Evolutionary conservation across 2,888 invertebrate species (phyloP), one percentile per base, ranked within the genome.

Genomic region (Meandrusa payeni): DNA sequence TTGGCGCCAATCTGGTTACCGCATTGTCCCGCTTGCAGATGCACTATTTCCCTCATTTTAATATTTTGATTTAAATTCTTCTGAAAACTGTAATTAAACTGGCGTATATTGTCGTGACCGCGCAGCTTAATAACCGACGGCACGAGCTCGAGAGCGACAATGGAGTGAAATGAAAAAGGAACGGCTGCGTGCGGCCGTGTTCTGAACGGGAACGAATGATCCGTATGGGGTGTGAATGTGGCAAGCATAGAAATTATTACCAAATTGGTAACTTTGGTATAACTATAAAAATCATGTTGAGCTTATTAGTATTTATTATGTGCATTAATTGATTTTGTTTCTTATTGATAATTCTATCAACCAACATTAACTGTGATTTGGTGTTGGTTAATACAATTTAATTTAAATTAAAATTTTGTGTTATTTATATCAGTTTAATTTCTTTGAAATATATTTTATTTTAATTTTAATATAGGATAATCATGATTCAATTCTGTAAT

Each of bases 21-120:
- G 86, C 94, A 95, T 82, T 95, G 94, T 62, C 94, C 94, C 53
- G 93, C 94, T 75, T 95, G 94, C 41, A 94, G 90, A 65, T 94
- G 94, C 68, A 95, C 93, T 67, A 95, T 95, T 89, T 95, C 94
- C 86, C 94, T 91, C 94, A 95, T 94, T 10, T 24, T 33, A 57
- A 77, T 61, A 45, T 64, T 54, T 56, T 50, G 62, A 51, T 58
- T 61, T 61, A 53, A 62, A 61, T 48, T 52, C 55, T 51, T 58
- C 45, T 44, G 44, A 48, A 47, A 37, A 52, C 49, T 47, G 13
- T 15, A 27, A 24, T 26, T 28, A 40, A 50, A 47, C 31, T 42
- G 26, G 39, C 36, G 46, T 50, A 13, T 42, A n/a, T 33, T 28
- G 36, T 51, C 48, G 50, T 57, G 51, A 44, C 64, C 61, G 64